Conservation (phyloP, 2,113 vertebrate species). For the Ciconia stormi region DNA sequence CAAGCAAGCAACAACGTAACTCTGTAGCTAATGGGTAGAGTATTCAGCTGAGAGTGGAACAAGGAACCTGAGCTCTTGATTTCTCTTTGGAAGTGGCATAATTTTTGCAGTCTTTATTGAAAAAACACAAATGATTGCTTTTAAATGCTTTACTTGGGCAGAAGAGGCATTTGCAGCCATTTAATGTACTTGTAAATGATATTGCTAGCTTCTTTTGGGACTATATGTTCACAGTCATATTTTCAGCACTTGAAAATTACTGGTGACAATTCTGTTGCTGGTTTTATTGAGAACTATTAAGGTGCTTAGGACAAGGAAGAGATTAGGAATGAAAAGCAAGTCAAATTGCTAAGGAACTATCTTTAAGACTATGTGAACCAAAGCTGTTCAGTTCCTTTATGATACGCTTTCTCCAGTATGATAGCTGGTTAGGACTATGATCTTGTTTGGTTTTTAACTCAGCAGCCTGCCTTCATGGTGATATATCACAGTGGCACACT, state of each 20-base stretch:
- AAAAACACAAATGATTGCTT: not conserved
- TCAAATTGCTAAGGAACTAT: not conserved
- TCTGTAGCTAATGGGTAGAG: not conserved
- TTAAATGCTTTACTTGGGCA: not conserved
- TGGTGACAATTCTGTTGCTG: not conserved
- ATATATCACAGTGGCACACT: not conserved
- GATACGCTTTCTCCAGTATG: not conserved
- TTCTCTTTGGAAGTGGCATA: not conserved
- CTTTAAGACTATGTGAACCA: not conserved
- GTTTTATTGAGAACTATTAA: not conserved
- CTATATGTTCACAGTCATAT: not conserved
- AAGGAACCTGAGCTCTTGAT: not conserved
- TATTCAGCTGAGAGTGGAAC: not conserved
- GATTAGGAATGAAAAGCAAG: not conserved
- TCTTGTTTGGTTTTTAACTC: not conserved
- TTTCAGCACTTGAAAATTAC: not conserved
- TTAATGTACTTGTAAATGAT: not conserved
- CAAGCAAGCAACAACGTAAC: not conserved
- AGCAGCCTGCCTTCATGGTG: not conserved
- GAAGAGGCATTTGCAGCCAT: not conserved
- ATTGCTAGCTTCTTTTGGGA: not conserved
- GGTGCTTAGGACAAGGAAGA: not conserved
- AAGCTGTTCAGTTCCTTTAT: not conserved
- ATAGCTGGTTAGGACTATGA: not conserved
- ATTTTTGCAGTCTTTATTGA: not conserved